A percentile compares a stretch with the other conserved stretches of the same genome.
phyloP scores from a whole-genome alignment of 2,888 invertebrate species.

The Orthosia gothica region DNA sequence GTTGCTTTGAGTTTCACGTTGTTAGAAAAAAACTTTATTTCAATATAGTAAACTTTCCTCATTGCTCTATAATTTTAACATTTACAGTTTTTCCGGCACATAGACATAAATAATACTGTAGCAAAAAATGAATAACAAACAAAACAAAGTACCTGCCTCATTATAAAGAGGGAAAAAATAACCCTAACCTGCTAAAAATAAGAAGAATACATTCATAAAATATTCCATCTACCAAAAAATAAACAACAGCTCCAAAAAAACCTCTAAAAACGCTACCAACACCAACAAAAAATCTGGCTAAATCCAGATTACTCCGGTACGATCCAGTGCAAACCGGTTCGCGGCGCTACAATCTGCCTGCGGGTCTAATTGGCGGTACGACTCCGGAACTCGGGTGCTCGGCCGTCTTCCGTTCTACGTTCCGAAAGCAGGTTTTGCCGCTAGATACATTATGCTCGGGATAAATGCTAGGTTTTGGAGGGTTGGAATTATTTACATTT shows the following conservation, averaged over 20 bases:
- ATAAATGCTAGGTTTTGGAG: constrained; percentile 47
- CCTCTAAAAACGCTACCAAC: not conserved
- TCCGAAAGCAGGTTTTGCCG: constrained; percentile 52
- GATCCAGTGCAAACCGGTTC: constrained; percentile 32
- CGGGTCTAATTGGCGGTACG: constrained; percentile 66
- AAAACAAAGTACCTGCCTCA: too few species aligned
- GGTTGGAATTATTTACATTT: constrained; percentile 26
- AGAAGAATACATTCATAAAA: not conserved
- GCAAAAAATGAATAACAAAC: too few species aligned
- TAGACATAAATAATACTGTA: not conserved
- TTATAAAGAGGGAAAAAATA: not conserved
- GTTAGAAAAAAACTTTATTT: not conserved
- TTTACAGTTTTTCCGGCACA: not conserved
- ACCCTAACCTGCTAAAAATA: not conserved
- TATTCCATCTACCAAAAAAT: not conserved
- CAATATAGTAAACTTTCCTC: not conserved
- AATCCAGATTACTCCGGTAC: constrained; percentile 43
- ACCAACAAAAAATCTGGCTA: constrained; percentile 32
- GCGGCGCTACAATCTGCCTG: constrained; percentile 52
- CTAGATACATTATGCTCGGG: constrained; percentile 50
- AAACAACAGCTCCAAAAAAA: not conserved
- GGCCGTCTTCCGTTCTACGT: constrained; percentile 57
- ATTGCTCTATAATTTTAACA: not conserved
- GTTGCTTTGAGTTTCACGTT: constrained; percentile 21
- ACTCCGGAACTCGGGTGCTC: constrained; percentile 59